phyloP scores from a whole-genome alignment of 2,888 invertebrate species.

The Callyntrura sp. region DNA sequence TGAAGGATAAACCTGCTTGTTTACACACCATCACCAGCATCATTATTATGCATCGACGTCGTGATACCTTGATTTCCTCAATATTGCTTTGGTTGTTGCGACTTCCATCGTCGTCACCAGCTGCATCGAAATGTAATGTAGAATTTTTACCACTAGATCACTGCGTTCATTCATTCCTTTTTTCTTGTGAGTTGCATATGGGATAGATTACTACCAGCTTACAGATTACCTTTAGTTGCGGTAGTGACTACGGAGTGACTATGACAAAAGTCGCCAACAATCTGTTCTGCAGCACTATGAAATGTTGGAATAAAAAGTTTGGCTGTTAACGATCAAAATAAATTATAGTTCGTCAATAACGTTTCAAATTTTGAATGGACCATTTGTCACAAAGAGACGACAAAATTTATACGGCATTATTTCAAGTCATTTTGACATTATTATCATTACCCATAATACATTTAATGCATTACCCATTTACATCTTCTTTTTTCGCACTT shows the following conservation, averaged over 20 bases:
- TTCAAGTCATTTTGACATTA: no score
- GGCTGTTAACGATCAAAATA: background rate
- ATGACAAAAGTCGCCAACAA: background rate
- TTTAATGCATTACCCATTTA: background rate
- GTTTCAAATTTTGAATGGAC: background rate
- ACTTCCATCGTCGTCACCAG: constrained; percentile 30
- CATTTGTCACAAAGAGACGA: background rate
- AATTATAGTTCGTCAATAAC: constrained; percentile 21
- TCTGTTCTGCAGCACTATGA: background rate
- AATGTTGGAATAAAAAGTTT: background rate
- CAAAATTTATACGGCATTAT: no score
- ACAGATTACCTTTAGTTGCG: background rate
- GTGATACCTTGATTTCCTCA: constrained; percentile 72
- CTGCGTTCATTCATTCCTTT: background rate
- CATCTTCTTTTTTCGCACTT: constrained; percentile 1
- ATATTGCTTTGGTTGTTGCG: constrained; percentile 55
- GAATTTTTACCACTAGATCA: background rate
- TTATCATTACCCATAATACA: no score
- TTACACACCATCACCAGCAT: constrained; percentile 23
- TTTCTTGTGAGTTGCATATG: background rate
- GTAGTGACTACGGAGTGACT: background rate
- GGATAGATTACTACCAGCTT: background rate
- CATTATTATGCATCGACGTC: background rate
- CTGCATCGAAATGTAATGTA: background rate
- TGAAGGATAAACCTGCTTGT: constrained; percentile 68